Base-by-base conservation (phyloP, 1,140 invertebrate species). In the Nephila pilipes region DNA sequence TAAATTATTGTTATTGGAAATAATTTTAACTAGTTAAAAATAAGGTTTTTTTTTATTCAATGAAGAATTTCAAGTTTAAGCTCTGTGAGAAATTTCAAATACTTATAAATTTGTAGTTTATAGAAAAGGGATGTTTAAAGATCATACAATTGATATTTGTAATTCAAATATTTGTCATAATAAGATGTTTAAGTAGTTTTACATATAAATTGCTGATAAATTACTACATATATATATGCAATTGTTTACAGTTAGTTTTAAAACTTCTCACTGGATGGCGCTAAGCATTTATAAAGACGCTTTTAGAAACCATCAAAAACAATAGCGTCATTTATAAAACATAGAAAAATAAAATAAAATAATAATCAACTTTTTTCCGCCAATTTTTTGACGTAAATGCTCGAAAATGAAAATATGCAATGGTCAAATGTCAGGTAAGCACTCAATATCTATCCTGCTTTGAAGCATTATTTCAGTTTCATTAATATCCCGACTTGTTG, bases 221-320 rank as follows among this genome's bases (percentile, higher is more conserved):
- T 38, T 38, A 38, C 38, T 6, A 38, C 6, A n/a, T n/a, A 60
- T 79, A 38, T 55, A 10, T 3, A 83, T 14, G 10, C 36, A n/a
- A 69, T 92, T 85, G 81, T 92, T 36, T 92, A 3, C 20, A 69
- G 32, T 69, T 92, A 92, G 90, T 92, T 85, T 29, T 69, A 18
- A 55, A 55, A 55, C 22, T 25, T 4, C 81, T 65, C 90, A 92
- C 90, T 92, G 90, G 90, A 92, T 92, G 90, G 90, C 90, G 90
- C 90, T 92, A 85, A 80, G 12, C 46, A 58, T 54, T 57, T 25
- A 25, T 38, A 85, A 55, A 90, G n/a, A 16, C 29, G 25, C 14
- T 55, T 57, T 55, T 57, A 79, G 25, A 75, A 75, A 14, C 55
- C 2, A 57, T 22, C 36, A 32, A 90, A 90, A 75, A 90, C 46